Conservation (phyloP, 2,113 vertebrate species). For the Rhegmatorhina hoffmannsi region DNA sequence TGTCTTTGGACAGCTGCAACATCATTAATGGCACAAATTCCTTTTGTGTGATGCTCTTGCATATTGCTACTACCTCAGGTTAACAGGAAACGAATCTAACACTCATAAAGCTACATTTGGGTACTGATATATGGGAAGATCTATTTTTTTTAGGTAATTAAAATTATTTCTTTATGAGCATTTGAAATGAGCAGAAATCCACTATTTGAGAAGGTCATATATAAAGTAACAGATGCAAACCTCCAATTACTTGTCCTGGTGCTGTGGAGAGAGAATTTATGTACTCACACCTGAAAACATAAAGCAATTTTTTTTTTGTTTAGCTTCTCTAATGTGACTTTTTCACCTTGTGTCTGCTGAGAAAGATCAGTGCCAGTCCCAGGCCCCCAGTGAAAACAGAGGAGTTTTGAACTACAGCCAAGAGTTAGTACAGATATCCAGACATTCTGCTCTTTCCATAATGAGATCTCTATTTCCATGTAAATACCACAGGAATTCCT, state of each 20-base stretch:
- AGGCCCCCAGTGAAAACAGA: not conserved
- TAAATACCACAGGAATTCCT: not conserved
- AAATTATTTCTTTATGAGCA: not conserved
- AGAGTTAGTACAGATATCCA: not conserved
- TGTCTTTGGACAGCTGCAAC: slow-evolving; percentile 12
- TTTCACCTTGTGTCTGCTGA: not conserved
- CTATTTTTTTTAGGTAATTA: not conserved
- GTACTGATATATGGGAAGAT: not conserved
- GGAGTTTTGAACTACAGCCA: not conserved
- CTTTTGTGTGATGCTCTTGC: not conserved
- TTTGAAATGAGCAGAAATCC: not conserved
- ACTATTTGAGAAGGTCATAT: not conserved
- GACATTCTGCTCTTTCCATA: not conserved
- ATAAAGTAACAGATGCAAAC: not conserved
- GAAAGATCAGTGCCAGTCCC: not conserved
- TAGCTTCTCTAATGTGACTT: not conserved
- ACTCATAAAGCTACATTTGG: not conserved
- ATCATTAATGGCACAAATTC: not conserved
- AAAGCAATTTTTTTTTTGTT: not conserved
- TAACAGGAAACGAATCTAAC: not conserved
- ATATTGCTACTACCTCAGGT: not conserved
- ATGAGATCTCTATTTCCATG: not conserved
- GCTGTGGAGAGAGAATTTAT: not conserved
- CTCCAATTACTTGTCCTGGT: not conserved
- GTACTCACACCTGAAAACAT: not conserved